Evolutionary conservation across 2,797 vertebrate species (phyloP).

Genomic region (Hippoglossus hippoglossus): DNA sequence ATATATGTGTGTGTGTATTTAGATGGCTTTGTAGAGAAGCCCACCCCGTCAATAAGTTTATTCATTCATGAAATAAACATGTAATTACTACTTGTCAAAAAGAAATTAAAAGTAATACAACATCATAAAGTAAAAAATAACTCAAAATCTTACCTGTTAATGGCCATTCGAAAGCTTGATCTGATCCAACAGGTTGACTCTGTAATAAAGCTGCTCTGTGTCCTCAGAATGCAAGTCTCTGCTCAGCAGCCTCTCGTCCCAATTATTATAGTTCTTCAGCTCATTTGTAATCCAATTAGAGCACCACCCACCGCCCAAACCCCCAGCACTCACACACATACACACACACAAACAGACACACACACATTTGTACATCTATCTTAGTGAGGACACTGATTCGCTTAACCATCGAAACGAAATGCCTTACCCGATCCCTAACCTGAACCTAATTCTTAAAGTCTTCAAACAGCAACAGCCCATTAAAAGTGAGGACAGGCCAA

Average conservation of each 20-base stretch:
- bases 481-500: too few species aligned
- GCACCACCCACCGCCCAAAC: constrained; percentile 41
- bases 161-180: constrained; percentile 1
- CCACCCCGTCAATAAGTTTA: not conserved
- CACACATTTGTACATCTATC: too few species aligned
- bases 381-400: too few species aligned
- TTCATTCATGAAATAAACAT: not conserved
- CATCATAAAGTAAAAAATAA: not conserved
- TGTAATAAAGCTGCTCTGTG: not conserved
- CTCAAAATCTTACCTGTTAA: constrained; percentile 31
- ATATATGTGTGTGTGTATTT: too few species aligned
- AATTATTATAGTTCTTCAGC: constrained; percentile 47
- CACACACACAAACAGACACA: not conserved
- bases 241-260: constrained; percentile 7
- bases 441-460: too few species aligned
- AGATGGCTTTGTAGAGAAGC: too few species aligned
- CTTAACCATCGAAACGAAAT: too few species aligned
- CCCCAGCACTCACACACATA: constrained; percentile 3
- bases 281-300: constrained; percentile 49
- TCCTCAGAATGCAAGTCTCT: not conserved
- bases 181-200: not conserved
- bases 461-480: too few species aligned
- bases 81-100: not conserved
- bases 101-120: not conserved
- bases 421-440: too few species aligned